Base-by-base conservation (phyloP, 2,113 vertebrate species). In the Entomyzon cyanotis region DNA sequence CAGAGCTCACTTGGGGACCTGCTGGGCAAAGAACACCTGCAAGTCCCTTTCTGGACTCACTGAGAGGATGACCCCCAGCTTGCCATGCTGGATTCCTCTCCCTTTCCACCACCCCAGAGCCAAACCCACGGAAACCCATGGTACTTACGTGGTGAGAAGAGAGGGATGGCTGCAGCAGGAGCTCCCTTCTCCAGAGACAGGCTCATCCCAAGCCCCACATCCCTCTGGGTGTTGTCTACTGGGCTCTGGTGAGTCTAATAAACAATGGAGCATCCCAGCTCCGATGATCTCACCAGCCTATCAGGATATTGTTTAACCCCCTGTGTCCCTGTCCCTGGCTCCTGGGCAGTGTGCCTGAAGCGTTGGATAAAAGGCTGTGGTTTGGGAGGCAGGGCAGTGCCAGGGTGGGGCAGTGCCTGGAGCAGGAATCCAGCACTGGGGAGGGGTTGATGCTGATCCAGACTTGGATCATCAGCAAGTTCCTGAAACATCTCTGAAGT, bases 261-360 rank as follows among this genome's bases (percentile, higher is more conserved):
- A 97, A 92, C 90, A 89, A 47, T 37, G 69, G 92, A 97, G 87
- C 67, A 88, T 92, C 86, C 89, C 94, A 65, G 96, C 96, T 52
- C 94, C 37, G 96, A 96, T 97, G 97, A 97, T 74, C 96, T 97
- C 97, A 97, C 88, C 92, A 87, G 81, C 44, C 60, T 33, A 94
- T 93, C 93, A 70, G 90, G 46, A 24, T 91, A 37, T 79, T 18
- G 64, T 79, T 97, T 90, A 96, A 96, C 96, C 85, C 96, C 87
- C 95, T 94, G 75, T 28, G 83, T 52, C 59, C 81, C 95, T 68
- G 58, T 35, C 89, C 68, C 3, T 0, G 62, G 52, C 30, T 59
- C 41, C 33, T 49, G 23, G 23, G 63, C 85, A 50, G 33, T 11
- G 46, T 88, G 82, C 74, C 58, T 37, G 37, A 13, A 53, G 62